Conservation (phyloP, 2,797 vertebrate species). For the Coreius guichenoti region DNA sequence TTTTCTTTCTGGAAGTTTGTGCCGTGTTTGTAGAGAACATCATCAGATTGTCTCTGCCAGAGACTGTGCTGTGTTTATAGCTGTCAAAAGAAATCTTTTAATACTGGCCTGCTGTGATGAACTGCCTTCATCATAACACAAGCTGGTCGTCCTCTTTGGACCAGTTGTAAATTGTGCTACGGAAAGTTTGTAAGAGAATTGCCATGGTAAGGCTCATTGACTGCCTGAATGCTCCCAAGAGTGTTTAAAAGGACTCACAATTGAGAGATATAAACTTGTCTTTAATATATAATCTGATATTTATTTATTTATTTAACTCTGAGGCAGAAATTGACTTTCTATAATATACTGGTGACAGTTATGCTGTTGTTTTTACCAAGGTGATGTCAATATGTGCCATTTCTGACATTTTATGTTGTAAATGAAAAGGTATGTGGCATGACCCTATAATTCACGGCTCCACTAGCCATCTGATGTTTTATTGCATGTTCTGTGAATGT, state of each 20-base stretch:
- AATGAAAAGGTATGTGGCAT: neutral
- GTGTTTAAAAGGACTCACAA: neutral
- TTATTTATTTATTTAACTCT: neutral
- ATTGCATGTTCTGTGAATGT: slow-evolving; percentile 13
- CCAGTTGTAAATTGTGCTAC: slow-evolving; percentile 82
- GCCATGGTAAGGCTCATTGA: slow-evolving; percentile 86
- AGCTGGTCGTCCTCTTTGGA: slow-evolving; percentile 50
- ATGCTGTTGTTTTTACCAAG: neutral
- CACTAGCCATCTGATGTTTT: neutral
- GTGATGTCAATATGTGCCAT: neutral
- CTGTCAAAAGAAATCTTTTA: slow-evolving; percentile 70
- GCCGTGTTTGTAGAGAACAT: neutral
- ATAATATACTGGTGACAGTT: neutral
- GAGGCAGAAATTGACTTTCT: neutral
- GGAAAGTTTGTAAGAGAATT: slow-evolving; percentile 85
- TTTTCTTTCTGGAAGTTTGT: neutral
- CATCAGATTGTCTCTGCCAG: neutral
- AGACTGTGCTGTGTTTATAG: slow-evolving; percentile 44
- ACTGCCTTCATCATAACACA: slow-evolving; percentile 83
- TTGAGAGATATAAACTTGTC: neutral
- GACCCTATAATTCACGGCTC: neutral
- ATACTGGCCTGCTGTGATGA: slow-evolving; percentile 76
- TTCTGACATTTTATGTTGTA: neutral
- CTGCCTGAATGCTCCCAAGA: slow-evolving; percentile 64
- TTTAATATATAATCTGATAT: neutral